phyloP scores from a whole-genome alignment of 2,113 vertebrate species.

The Semnornis frantzii region DNA sequence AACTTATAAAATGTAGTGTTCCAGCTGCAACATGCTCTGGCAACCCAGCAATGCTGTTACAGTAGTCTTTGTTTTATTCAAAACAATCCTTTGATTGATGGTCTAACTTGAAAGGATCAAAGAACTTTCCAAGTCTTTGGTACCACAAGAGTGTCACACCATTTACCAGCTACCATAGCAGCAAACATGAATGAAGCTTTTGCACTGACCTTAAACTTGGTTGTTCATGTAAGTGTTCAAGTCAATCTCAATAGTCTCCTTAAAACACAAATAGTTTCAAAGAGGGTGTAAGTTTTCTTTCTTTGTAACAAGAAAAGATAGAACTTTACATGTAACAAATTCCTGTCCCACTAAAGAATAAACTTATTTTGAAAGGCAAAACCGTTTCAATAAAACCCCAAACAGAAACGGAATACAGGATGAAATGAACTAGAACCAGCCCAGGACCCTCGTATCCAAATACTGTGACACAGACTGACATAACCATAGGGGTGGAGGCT shows the following conservation, averaged over 20 bases:
- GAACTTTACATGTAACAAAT: background rate
- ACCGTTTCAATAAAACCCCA: background rate
- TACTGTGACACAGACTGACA: background rate
- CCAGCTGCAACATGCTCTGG: background rate
- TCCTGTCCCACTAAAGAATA: background rate
- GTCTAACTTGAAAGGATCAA: slow-evolving; percentile 15
- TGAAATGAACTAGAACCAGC: background rate
- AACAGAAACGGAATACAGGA: background rate
- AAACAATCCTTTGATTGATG: background rate
- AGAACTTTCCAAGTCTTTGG: background rate
- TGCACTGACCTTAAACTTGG: background rate
- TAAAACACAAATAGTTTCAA: background rate
- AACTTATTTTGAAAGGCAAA: slow-evolving; percentile 5
- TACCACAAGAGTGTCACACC: slow-evolving; percentile 24
- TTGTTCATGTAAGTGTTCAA: slow-evolving; percentile 30
- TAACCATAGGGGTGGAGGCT: background rate
- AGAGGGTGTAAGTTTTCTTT: background rate
- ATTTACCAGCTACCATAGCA: background rate
- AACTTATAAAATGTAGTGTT: slow-evolving; percentile 5
- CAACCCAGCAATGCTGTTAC: background rate
- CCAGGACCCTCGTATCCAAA: background rate
- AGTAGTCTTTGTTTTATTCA: background rate
- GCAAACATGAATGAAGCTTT: slow-evolving; percentile 42
- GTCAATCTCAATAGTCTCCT: slow-evolving; percentile 39
- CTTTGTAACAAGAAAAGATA: background rate